Percentiles rank a stretch among this genome's conserved stretches.
These are phyloP conservation scores for Hephaestus fuliginosus DNA, from an alignment of 2,797 vertebrate species.

Conservation along the genomic window DNA sequence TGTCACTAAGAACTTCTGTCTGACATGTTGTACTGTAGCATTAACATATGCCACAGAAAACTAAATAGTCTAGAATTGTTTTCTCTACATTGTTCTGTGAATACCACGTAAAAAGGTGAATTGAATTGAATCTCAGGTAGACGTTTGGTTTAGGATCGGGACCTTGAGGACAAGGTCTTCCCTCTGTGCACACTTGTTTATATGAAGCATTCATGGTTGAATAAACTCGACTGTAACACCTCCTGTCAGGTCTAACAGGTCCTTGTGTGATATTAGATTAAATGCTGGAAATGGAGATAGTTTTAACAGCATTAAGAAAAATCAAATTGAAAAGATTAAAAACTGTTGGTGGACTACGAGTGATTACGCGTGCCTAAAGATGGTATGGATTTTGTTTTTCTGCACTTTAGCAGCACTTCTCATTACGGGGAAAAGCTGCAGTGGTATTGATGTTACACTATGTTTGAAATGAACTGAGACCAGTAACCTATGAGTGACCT, in stretches of 20 bases:
- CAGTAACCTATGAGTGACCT: conserved; percentile 31
- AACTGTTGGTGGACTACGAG: conserved; percentile 18
- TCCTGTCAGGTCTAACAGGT: conserved; percentile 48
- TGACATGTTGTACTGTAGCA: conserved; percentile 78
- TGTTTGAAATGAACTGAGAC: conserved; percentile 47
- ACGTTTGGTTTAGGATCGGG: conserved; percentile 76
- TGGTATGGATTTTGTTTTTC: conserved; percentile 28
- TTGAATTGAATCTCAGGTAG: conserved; percentile 85
- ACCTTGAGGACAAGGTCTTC: conserved; percentile 72
- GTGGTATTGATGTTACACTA: conserved; percentile 50
- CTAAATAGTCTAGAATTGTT: conserved; percentile 74
- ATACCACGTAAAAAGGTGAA: conserved; percentile 74
- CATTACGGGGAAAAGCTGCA: conserved; percentile 42
- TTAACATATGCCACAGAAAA: conserved; percentile 71
- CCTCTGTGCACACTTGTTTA: conserved; percentile 81
- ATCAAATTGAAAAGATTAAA: conserved; percentile 38
- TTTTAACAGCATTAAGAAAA: conserved; percentile 34
- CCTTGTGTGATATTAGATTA: conserved; percentile 45
- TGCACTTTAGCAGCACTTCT: conserved; percentile 18
- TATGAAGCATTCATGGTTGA: conserved; percentile 76
- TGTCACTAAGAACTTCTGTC: conserved; percentile 69
- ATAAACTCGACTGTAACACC: conserved; percentile 81
- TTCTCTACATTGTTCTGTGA: conserved; percentile 75
- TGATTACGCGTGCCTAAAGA: conserved; percentile 19
- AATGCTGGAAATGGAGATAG: conserved; percentile 33